Base-by-base conservation (phyloP, 1,140 invertebrate genomes). In the Sweltsa coloradensis region DNA sequence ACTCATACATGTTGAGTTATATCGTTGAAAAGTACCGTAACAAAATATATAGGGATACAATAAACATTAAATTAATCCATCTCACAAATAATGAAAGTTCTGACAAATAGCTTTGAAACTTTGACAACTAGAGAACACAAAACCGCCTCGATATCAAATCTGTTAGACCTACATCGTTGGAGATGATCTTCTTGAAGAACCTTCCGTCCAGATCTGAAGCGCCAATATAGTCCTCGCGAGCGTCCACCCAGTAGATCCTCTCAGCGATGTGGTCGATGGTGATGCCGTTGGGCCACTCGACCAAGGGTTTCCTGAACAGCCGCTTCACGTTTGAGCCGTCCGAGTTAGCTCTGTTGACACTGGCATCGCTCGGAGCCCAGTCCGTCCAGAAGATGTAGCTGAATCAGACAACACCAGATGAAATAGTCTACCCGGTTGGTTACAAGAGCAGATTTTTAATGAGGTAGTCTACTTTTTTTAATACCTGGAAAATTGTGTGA, bases 371-470 rank as follows among this genome's bases (percentile, higher is more conserved):
- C 11, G 70, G 72, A 14, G 89, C 84, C 91, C 92, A 96, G 63
- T 97, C 92, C 0, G 89, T 92, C 87, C 90, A 91, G 58, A 89
- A 94, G 57, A 95, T 69, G 54, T 82, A 88, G 13, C 71, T 69
- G 48, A 41, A 45, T 39, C 43, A n/a, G 34, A 47, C 0, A 13
- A 37, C 22, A 40, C 43, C 31, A 41, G 22, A 6, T 37, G 21
- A 18, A 18, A 31, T 1, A 53, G 14, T 29, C 27, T 31, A n/a
- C n/a, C n/a, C 5, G 19, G 13, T 29, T 7, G 16, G 34, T 14
- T 25, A 14, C 6, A 47, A 43, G 13, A 5, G 51, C 16, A 37
- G 21, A 44, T 27, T 16, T 42, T 25, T 45, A n/a, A n/a, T n/a
- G n/a, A n/a, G n/a, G n/a, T n/a, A n/a, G n/a, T n/a, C n/a, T n/a